Evolutionary conservation across 2,888 invertebrate species (phyloP).

Genomic region (Lottia scabra): DNA sequence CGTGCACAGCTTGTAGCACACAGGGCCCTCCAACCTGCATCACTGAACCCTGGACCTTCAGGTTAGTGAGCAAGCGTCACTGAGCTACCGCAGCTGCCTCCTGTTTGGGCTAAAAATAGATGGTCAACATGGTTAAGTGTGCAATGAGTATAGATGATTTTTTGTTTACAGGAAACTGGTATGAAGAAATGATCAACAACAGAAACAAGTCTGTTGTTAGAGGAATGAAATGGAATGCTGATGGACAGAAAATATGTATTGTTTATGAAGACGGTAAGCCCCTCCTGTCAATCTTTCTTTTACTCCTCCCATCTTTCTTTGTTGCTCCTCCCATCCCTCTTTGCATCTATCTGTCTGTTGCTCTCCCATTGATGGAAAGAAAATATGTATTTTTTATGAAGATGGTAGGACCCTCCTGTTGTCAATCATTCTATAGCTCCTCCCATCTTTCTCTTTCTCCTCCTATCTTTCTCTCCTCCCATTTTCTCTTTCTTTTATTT

Average conservation of each 20-base stretch:
- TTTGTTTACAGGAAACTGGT: slow-evolving; percentile 82
- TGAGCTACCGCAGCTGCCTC: too few species aligned
- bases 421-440: background rate
- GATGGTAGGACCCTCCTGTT: slow-evolving; percentile 80
- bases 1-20: too few species aligned
- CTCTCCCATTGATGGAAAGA: slow-evolving; percentile 81
- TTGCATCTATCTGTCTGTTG: too few species aligned
- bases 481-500: too few species aligned
- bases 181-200: slow-evolving; percentile 99
- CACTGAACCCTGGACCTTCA: too few species aligned
- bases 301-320: background rate
- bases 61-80: too few species aligned
- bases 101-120: too few species aligned
- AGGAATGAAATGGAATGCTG: slow-evolving; percentile 97
- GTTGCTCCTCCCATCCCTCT: background rate
- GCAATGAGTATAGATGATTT: too few species aligned
- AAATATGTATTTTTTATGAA: slow-evolving; percentile 98
- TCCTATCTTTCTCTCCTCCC: background rate
- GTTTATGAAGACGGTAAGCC: slow-evolving; percentile 93
- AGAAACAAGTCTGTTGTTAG: slow-evolving; percentile 96
- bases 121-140: too few species aligned
- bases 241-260: slow-evolving; percentile 97
- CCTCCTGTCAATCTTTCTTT: background rate
- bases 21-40: too few species aligned
- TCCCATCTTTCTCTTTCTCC: background rate